Base-by-base conservation (phyloP, 2,797 vertebrate species). In the Gymnodraco acuticeps region DNA sequence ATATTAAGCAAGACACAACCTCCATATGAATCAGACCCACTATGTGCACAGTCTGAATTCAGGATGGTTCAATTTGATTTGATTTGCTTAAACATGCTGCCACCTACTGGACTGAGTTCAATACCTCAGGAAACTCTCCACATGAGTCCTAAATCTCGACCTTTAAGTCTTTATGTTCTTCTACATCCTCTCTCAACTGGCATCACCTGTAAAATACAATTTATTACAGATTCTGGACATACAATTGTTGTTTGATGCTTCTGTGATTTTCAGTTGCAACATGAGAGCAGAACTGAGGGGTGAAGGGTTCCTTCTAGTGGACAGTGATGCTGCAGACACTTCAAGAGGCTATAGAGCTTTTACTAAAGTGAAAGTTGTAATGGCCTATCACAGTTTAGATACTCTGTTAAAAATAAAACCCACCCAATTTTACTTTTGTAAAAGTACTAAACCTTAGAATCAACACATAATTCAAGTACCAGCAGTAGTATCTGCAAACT, bases 91-190 rank as follows among this genome's bases (percentile, higher is more conserved):
- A 47, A 67, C 17, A 77, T 19, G 72, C 62, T 77, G 88, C 83
- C 92, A 80, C 73, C 90, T 88, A 55, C 69, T 8, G 90, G 89
- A 6, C 23, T 12, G 60, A 60, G 16, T 63, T 3, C 47, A 46
- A 70, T 61, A 81, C 72, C 59, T 70, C 13, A 54, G 13, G 42
- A 11, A 12, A 48, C 2, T 4, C 58, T 33, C 52, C 33, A 71
- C 31, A n/a, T 69, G 64, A 62, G 27, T 51, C 33, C n/a, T 23
- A 52, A 9, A 19, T 4, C 7, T 38, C 33, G 8, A 38, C 33
- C 33, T 9, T 38, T 9, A 38, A 38, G 14, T 27, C 19, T 12
- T 11, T 42, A 9, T 52, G n/a, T 3, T 6, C 11, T 5, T 10
- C 48, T 20, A 38, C 33, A 38, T 38, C 8, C 33, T 9, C 0